phyloP scores from a whole-genome alignment of 2,797 vertebrate species.

The Decapterus maruadsi region DNA sequence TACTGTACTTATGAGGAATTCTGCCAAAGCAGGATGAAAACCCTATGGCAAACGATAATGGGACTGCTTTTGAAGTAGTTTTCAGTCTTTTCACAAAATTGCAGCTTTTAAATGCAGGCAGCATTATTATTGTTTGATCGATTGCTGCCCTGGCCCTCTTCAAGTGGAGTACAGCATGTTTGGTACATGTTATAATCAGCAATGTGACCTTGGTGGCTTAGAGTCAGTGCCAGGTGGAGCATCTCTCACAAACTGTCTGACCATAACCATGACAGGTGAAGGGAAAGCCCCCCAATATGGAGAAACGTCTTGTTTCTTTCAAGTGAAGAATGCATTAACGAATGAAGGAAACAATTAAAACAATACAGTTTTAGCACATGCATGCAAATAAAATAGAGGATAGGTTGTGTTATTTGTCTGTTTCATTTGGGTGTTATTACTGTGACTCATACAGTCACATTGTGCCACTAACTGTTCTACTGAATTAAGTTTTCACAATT shows the following conservation, averaged over 20 bases:
- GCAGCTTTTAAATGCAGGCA: background rate
- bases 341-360: background rate
- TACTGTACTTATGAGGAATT: background rate
- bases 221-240: constrained; percentile 30
- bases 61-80: background rate
- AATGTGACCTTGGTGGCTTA: constrained; percentile 29
- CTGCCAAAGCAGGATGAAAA: background rate
- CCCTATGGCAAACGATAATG: background rate
- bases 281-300: no score
- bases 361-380: background rate
- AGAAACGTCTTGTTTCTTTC: no score
- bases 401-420: background rate
- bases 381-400: background rate
- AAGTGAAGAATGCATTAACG: background rate
- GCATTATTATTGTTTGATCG: background rate
- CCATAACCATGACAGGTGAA: background rate
- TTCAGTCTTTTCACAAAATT: accelerated
- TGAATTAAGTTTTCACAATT: background rate
- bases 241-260: constrained; percentile 44
- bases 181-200: constrained; percentile 25
- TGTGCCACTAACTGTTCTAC: background rate
- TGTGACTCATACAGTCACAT: background rate
- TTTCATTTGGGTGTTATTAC: background rate
- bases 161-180: constrained; percentile 11
- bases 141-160: background rate